Conservation (phyloP, 1,140 invertebrate genomes). For the Heliconius himera region DNA sequence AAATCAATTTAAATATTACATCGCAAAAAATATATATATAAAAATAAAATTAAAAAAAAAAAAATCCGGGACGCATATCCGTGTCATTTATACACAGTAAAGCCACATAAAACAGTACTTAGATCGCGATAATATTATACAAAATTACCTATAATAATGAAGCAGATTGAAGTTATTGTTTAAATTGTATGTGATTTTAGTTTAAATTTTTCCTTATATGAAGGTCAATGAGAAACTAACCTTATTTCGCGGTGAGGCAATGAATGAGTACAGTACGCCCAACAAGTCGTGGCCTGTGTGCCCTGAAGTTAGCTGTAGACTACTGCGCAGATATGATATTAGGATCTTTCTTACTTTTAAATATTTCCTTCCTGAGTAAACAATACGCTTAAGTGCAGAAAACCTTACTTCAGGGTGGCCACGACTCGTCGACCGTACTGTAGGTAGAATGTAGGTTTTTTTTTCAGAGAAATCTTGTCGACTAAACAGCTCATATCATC, state of each 20-base stretch:
- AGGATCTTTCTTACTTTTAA: too few relatives aligned
- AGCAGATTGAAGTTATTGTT: slow-evolving; percentile 31
- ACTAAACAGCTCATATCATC: slow-evolving; percentile 17
- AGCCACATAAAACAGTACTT: slow-evolving; percentile 23
- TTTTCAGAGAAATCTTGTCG: slow-evolving; percentile 20
- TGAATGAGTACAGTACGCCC: neutral
- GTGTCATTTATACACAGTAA: slow-evolving; percentile 13
- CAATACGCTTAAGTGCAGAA: too few relatives aligned
- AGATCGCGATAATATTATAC: slow-evolving; percentile 12
- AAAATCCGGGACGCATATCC: slow-evolving; percentile 17
- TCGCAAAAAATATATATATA: neutral
- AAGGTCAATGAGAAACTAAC: slow-evolving; percentile 28
- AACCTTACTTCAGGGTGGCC: too few relatives aligned
- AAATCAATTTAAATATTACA: slow-evolving; percentile 1
- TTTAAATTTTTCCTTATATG: slow-evolving; percentile 28
- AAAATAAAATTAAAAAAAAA: slow-evolving; percentile 12
- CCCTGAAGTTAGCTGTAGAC: too few relatives aligned
- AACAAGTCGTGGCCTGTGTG: too few relatives aligned
- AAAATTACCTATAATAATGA: slow-evolving; percentile 30
- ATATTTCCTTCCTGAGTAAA: too few relatives aligned
- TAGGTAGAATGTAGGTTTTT: neutral
- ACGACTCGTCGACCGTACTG: too few relatives aligned
- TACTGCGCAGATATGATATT: too few relatives aligned
- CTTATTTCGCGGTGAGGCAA: slow-evolving; percentile 23
- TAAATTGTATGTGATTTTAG: slow-evolving; percentile 34